phyloP scores from a whole-genome alignment of 1,140 invertebrate genomes.

The Drosophila repletoides region DNA sequence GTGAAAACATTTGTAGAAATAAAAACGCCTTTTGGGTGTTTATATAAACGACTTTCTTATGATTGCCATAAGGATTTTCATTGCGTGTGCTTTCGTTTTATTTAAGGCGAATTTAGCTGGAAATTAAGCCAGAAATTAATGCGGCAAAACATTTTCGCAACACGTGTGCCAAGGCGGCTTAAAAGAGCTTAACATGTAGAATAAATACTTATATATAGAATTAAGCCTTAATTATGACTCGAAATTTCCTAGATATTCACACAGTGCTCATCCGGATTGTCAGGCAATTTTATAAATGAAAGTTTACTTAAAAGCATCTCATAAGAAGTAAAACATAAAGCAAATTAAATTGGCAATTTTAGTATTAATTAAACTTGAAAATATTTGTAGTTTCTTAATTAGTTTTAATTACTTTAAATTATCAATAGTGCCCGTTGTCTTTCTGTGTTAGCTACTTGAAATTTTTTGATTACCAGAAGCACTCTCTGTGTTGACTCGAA shows the following conservation, averaged over 20 bases:
- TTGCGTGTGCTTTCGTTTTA: slow-evolving; percentile 41
- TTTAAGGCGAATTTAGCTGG: slow-evolving; percentile 46
- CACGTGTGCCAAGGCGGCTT: slow-evolving; percentile 46
- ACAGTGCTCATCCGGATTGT: slow-evolving; percentile 4
- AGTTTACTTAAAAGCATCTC: too few species aligned
- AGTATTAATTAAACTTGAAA: too few species aligned
- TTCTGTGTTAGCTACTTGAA: too few species aligned
- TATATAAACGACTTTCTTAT: slow-evolving; percentile 32
- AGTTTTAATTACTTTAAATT: too few species aligned
- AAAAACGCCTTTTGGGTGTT: slow-evolving; percentile 22
- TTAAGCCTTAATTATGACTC: slow-evolving; percentile 29
- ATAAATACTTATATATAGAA: not conserved
- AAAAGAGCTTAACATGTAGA: slow-evolving; percentile 44
- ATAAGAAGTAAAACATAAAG: too few species aligned
- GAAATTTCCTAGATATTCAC: too few species aligned
- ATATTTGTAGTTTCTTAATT: too few species aligned
- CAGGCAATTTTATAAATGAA: not conserved
- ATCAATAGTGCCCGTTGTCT: too few species aligned
- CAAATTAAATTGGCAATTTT: too few species aligned
- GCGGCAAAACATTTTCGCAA: slow-evolving; percentile 25
- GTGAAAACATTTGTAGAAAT: slow-evolving; percentile 34
- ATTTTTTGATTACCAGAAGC: too few species aligned
- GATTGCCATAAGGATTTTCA: slow-evolving; percentile 45
- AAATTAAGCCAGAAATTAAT: slow-evolving; percentile 65
- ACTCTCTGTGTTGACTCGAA: not conserved